Evolutionary conservation across 2,797 vertebrate genomes (phyloP), one percentile per base, ranked within the genome.

Genomic region (Tragelaphus eurycerus): DNA sequence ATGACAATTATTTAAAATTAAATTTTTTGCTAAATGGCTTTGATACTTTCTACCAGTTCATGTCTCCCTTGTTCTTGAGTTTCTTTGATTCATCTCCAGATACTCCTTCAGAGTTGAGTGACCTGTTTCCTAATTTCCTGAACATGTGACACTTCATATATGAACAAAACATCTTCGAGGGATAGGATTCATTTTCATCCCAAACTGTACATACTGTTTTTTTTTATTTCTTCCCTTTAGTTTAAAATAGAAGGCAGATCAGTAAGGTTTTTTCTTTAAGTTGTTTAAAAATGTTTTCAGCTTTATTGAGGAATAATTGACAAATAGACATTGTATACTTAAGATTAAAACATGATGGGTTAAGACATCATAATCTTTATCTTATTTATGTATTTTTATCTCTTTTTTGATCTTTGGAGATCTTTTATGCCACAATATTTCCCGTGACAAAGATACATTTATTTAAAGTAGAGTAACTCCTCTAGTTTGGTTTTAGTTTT

Each of bases 231-330:
- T 96, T 21, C 29, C 25, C 78, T 93, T 84, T 95, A 78, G 76
- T 90, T 95, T 89, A 25, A 93, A 96, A 87, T 6, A 90, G 27
- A 91, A 81, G 79, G 60, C 25, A 96, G 25, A 89, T 92, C 13
- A 29, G 23, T 14, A 31, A 93, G 31, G 4, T 2, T 88, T 60
- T 85, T 84, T 25, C 29, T 86, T 85, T 48, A 91, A 31, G 23
- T 90, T 64, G 46, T 82, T 86, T 29, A 14, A 67, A 25, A 57
- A 17, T 55, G 25, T 84, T 50, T 78, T 88, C 85, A 91, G 52
- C 25, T 86, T 81, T 86, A 27, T 79, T 86, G 71, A 91, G 12
- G 38, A 67, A 48, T 86, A 95, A 86, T 54, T 91, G 50, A 81
- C 50, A 86, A 38, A 59, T 71, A 71, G 34, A 46, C 91, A 86